Conservation (phyloP, 2,888 invertebrate genomes). For the Eupithecia subfuscata region DNA sequence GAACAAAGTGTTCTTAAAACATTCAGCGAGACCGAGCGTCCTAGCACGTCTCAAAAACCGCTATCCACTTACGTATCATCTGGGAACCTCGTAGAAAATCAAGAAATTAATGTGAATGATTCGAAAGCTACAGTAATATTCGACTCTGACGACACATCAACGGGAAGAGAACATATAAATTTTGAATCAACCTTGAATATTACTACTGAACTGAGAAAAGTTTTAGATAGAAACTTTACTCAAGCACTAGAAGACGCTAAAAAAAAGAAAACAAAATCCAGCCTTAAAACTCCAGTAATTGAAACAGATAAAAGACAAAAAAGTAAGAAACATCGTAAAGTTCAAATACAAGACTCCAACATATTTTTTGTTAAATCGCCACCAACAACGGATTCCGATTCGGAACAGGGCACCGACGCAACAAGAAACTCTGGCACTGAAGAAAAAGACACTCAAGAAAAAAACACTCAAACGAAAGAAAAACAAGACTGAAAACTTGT, state of each 20-base stretch:
- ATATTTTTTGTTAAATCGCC: conserved; percentile 16
- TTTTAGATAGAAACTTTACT: conserved; percentile 33
- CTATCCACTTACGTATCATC: not conserved
- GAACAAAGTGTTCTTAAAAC: not conserved
- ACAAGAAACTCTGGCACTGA: not conserved
- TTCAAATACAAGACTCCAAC: conserved; percentile 54
- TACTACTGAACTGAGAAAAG: conserved; percentile 42
- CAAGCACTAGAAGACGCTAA: conserved; percentile 9
- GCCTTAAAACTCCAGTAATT: conserved; percentile 53
- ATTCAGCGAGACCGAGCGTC: not conserved
- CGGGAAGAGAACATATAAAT: conserved; percentile 5
- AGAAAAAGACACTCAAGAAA: conserved; percentile 56
- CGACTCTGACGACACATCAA: not conserved
- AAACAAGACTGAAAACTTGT: conserved; percentile 57
- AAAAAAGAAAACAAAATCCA: conserved; percentile 47
- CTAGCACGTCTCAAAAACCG: not conserved
- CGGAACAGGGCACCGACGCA: not conserved
- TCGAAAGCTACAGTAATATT: not conserved
- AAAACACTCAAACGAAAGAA: conserved; percentile 62
- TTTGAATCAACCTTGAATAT: conserved; percentile 47
- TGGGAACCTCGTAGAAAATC: not conserved
- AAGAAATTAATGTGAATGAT: not conserved
- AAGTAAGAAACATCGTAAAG: conserved; percentile 42
- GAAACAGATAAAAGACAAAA: conserved; percentile 52
- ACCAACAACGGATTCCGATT: not conserved